A percentile compares a stretch with the other conserved stretches of the same genome.
Evolutionary conservation across 2,888 invertebrate genomes (phyloP).

Genomic region (Urechis unicinctus): DNA sequence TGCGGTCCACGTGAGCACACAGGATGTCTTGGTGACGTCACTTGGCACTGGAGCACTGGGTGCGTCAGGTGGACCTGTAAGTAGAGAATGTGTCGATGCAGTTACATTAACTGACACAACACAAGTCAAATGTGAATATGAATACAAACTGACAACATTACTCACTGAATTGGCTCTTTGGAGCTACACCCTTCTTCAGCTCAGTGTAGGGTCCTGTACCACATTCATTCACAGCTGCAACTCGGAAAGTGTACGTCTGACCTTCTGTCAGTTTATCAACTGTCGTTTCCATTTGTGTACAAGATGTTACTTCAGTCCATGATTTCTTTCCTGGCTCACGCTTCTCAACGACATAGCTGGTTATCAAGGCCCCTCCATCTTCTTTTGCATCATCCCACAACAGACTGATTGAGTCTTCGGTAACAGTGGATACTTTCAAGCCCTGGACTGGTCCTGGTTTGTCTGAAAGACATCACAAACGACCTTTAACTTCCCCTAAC

Average conservation of each 20-base stretch:
- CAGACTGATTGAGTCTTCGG: constrained; percentile 33
- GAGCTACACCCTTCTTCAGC: constrained; percentile 32
- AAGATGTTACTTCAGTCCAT: constrained; percentile 57
- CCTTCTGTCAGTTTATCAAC: constrained; percentile 20
- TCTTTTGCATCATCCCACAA: constrained; percentile 33
- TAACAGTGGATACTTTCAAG: constrained; percentile 35
- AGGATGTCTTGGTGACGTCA: constrained; percentile 34
- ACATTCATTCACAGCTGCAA: constrained; percentile 68
- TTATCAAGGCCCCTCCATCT: constrained; percentile 40
- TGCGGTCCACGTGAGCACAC: constrained; percentile 28
- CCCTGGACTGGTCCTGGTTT: constrained; percentile 31
- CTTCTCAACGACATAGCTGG: constrained; percentile 39
- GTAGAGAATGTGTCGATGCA: neutral
- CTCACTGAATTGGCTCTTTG: constrained; percentile 20
- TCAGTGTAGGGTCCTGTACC: constrained; percentile 39
- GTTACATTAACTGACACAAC: too few relatives aligned
- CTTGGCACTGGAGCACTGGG: constrained; percentile 37
- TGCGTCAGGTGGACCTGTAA: constrained; percentile 33
- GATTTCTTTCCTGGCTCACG: constrained; percentile 64
- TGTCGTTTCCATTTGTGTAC: constrained; percentile 14
- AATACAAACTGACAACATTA: too few relatives aligned
- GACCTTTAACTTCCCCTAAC: too few relatives aligned
- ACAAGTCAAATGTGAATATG: too few relatives aligned
- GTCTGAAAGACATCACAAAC: constrained; percentile 11
- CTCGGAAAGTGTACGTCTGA: constrained; percentile 70